A percentile compares a stretch with the other conserved stretches of the same genome.
These are phyloP conservation scores for Danaus plexippus DNA, from an alignment of 1,140 invertebrate species.

Conservation along the genomic window DNA sequence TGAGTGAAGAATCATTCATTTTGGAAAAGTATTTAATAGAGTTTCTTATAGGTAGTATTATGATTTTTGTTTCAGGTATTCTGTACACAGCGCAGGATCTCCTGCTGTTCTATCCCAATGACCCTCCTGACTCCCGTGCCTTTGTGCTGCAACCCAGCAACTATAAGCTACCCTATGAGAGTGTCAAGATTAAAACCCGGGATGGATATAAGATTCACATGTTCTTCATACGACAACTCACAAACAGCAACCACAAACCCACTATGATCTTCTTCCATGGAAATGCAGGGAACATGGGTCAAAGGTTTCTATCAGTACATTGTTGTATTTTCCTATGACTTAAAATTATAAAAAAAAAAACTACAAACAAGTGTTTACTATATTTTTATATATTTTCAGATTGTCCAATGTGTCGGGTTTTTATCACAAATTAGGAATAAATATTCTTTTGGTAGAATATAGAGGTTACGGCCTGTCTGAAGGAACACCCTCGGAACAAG, in stretches of 20 bases:
- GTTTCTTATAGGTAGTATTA: not conserved
- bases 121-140: constrained; percentile 87
- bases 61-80: constrained; percentile 74
- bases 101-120: constrained; percentile 90
- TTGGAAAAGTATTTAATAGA: no score
- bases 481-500: constrained; percentile 88
- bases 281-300: constrained; percentile 97
- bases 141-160: constrained; percentile 89
- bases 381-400: constrained; percentile 30
- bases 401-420: constrained; percentile 74
- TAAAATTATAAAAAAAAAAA: constrained; percentile 2
- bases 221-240: constrained; percentile 87
- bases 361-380: not conserved
- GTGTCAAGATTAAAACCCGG: constrained; percentile 81
- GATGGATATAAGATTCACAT: constrained; percentile 89
- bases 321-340: not conserved
- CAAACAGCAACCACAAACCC: constrained; percentile 77
- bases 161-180: constrained; percentile 89
- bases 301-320: constrained; percentile 74
- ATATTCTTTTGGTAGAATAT: constrained; percentile 93
- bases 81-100: constrained; percentile 90
- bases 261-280: constrained; percentile 95
- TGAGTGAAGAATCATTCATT: no score
- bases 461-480: constrained; percentile 95
- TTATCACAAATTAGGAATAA: constrained; percentile 85